Conservation (phyloP, 2,113 vertebrate genomes). For the Prunella himalayana region DNA sequence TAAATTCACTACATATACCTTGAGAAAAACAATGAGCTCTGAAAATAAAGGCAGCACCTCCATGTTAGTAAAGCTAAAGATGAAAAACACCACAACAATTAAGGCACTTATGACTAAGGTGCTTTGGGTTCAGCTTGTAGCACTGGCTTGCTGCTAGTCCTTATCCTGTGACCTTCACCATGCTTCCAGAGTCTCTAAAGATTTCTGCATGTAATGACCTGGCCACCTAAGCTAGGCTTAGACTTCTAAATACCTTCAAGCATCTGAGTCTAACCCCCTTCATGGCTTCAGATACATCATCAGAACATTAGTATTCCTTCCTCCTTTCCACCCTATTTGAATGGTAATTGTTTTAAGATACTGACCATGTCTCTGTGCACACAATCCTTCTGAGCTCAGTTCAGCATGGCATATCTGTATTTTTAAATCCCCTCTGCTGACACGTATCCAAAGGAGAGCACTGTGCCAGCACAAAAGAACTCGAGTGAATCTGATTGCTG, state of each 20-base stretch:
- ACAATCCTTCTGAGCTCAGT: not conserved
- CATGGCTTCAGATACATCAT: not conserved
- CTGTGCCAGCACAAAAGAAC: not conserved
- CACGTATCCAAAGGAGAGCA: not conserved
- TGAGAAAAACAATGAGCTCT: not conserved
- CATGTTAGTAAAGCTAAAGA: not conserved
- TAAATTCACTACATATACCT: not conserved
- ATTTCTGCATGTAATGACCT: not conserved
- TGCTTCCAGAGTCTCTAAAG: not conserved
- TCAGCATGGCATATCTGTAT: not conserved
- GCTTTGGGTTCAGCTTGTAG: not conserved
- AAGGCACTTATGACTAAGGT: not conserved
- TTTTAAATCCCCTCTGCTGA: not conserved
- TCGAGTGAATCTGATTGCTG: slow-evolving; percentile 19
- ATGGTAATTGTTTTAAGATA: not conserved
- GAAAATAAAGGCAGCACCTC: not conserved
- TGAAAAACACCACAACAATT: not conserved
- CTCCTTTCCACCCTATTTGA: not conserved
- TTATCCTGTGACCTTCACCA: not conserved
- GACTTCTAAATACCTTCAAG: not conserved
- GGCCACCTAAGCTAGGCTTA: not conserved
- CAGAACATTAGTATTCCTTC: not conserved
- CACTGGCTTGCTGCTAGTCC: not conserved
- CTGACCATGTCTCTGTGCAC: not conserved
- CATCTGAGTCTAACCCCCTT: not conserved